Conservation (phyloP, 2,888 invertebrate species). For the Aphodius granarius region DNA sequence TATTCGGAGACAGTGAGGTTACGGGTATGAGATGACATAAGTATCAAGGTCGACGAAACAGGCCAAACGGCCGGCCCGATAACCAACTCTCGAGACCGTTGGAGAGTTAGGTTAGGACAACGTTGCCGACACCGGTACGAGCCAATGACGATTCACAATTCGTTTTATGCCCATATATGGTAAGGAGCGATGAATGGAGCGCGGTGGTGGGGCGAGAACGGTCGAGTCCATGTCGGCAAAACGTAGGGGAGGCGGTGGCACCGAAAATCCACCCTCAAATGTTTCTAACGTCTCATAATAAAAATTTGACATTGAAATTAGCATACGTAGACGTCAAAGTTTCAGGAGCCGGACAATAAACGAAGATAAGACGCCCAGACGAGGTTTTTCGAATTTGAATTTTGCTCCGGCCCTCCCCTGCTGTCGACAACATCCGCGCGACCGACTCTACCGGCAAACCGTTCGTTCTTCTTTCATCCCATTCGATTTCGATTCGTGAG, state of each 20-base stretch:
- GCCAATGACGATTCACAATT: constrained; percentile 69
- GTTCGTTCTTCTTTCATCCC: constrained; percentile 43
- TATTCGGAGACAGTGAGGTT: constrained; percentile 24
- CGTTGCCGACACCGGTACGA: constrained; percentile 41
- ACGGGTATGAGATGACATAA: constrained; percentile 40
- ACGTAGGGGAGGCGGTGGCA: constrained; percentile 43
- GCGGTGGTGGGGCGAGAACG: constrained; percentile 56
- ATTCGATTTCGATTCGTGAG: constrained; percentile 47
- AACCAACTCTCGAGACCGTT: constrained; percentile 39
- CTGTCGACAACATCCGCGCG: constrained; percentile 31
- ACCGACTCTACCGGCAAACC: constrained; percentile 46
- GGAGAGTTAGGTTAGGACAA: constrained; percentile 50
- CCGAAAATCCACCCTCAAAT: constrained; percentile 17
- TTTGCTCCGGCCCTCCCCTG: constrained; percentile 18
- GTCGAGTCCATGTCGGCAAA: constrained; percentile 48
- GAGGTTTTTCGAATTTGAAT: constrained; percentile 19
- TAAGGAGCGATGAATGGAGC: constrained; percentile 53
- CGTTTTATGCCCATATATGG: constrained; percentile 84
- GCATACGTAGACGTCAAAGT: constrained; percentile 23
- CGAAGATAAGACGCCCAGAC: neutral
- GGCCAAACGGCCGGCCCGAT: constrained; percentile 46
- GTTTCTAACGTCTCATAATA: constrained; percentile 27
- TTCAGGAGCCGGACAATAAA: neutral
- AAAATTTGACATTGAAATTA: constrained; percentile 28
- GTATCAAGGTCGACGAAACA: constrained; percentile 39